phyloP scores from a whole-genome alignment of 2,113 vertebrate genomes.

The Sturnira hondurensis region DNA sequence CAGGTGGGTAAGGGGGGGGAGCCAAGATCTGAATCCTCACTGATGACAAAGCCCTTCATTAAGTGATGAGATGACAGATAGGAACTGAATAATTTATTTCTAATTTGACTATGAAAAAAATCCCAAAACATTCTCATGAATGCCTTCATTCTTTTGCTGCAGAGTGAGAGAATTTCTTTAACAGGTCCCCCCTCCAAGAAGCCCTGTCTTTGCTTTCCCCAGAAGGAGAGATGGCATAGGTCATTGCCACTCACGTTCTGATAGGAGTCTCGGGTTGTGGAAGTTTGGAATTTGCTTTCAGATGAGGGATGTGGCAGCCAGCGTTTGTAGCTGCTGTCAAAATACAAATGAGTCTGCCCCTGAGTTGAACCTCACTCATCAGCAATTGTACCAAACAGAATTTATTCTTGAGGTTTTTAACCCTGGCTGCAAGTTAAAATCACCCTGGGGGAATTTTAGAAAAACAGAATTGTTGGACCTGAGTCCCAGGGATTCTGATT shows the following conservation, averaged over 20 bases:
- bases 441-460: neutral
- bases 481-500: neutral
- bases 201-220: neutral
- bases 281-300: neutral
- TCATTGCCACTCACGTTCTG: rapidly evolving
- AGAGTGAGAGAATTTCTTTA: neutral
- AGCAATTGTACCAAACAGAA: neutral
- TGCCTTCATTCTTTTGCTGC: neutral
- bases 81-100: neutral
- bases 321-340: neutral
- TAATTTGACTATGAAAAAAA: neutral
- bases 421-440: neutral
- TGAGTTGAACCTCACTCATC: conserved; percentile 42
- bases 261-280: neutral
- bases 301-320: neutral
- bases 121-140: neutral
- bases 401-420: neutral
- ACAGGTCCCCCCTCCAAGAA: neutral
- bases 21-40: neutral
- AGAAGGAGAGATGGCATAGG: neutral
- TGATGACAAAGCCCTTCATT: neutral
- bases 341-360: neutral
- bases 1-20: neutral
- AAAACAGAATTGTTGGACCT: neutral
- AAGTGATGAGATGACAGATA: neutral